Evolutionary conservation across 2,113 vertebrate species (phyloP).

Genomic region (Aptenodytes patagonicus): DNA sequence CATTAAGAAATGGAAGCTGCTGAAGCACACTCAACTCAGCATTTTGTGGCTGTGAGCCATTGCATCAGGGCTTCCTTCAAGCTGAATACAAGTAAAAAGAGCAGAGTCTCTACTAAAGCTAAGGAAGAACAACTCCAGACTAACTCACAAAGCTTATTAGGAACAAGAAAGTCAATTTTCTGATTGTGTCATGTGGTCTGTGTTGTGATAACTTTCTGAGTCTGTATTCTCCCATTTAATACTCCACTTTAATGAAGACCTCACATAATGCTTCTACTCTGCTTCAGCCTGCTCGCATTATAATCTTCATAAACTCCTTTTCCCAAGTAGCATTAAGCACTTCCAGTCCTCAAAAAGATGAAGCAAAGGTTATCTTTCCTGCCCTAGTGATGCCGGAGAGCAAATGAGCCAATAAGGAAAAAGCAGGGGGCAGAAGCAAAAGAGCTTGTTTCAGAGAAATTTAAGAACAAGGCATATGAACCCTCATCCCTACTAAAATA

Average conservation of each 20-base stretch:
- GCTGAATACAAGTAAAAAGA: not conserved
- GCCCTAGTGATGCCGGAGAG: not conserved
- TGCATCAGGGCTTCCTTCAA: not conserved
- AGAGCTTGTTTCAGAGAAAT: not conserved
- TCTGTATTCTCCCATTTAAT: not conserved
- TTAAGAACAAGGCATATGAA: not conserved
- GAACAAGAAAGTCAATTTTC: not conserved
- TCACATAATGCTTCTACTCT: not conserved
- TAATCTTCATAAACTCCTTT: not conserved
- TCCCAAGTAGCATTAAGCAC: not conserved
- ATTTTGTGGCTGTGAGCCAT: not conserved
- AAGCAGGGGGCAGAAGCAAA: not conserved
- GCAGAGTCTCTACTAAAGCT: not conserved
- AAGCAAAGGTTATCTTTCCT: not conserved
- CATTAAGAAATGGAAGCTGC: not conserved
- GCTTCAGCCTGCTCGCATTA: not conserved
- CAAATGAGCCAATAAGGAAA: not conserved
- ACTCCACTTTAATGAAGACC: not conserved
- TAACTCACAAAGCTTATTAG: not conserved
- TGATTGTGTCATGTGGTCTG: not conserved
- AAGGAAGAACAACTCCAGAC: not conserved
- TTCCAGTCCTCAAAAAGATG: not conserved
- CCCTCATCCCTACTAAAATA: not conserved
- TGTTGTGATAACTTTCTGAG: not conserved
- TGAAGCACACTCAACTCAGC: not conserved